Percentiles rank a stretch among this genome's conserved stretches.
phyloP scores from a whole-genome alignment of 2,888 invertebrate genomes.

The Sympetrum striolatum region DNA sequence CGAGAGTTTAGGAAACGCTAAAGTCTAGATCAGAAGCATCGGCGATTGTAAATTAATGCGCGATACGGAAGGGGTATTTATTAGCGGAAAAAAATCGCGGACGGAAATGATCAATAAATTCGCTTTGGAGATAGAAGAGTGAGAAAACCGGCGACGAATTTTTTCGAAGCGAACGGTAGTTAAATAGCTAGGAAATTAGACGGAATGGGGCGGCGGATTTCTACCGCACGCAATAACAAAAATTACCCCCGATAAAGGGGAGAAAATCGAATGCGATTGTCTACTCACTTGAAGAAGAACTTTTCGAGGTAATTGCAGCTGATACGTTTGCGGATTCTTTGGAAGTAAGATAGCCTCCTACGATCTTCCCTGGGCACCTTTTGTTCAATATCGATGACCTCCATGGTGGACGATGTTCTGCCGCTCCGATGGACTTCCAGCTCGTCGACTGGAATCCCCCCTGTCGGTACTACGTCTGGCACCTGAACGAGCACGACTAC shows the following conservation, averaged over 20 bases:
- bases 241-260: too few species aligned
- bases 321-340: not conserved
- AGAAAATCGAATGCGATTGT: not conserved
- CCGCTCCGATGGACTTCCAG: not conserved
- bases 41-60: too few species aligned
- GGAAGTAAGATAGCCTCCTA: not conserved
- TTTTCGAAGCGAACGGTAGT: too few species aligned
- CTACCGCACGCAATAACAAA: not conserved
- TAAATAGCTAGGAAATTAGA: not conserved
- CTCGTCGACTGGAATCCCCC: not conserved
- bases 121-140: too few species aligned
- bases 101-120: too few species aligned
- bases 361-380: not conserved
- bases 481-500: not conserved
- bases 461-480: not conserved
- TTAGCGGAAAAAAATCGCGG: too few species aligned
- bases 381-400: not conserved
- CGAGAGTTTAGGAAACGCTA: too few species aligned
- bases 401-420: not conserved
- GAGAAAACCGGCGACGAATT: too few species aligned
- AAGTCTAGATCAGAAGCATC: too few species aligned
- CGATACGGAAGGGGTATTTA: too few species aligned
- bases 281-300: not conserved
- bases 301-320: not conserved
- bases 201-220: not conserved